Percentiles rank a stretch among this genome's conserved stretches.
Conservation (phyloP, 2,888 invertebrate species). For the Xanthia togata region DNA sequence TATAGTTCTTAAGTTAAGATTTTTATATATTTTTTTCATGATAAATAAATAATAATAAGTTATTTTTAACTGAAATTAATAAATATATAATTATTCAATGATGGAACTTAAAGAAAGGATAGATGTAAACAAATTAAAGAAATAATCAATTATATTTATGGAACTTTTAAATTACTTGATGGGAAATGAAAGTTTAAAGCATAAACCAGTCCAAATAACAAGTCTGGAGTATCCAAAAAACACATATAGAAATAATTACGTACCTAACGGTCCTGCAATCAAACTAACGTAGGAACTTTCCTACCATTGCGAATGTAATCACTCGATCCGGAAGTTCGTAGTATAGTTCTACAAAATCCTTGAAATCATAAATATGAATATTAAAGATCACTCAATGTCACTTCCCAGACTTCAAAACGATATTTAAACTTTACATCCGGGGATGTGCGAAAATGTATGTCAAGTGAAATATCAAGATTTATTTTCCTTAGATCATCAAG, state of each 20-base stretch:
- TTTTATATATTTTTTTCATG: too few relatives aligned
- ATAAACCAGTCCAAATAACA: slow-evolving; percentile 21
- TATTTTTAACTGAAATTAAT: background rate
- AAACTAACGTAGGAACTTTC: slow-evolving; percentile 11
- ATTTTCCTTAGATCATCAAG: slow-evolving; percentile 44
- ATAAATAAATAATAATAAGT: too few relatives aligned
- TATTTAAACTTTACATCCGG: slow-evolving; percentile 51
- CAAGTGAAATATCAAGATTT: slow-evolving; percentile 52
- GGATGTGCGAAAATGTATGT: slow-evolving; percentile 61
- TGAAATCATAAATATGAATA: slow-evolving; percentile 57
- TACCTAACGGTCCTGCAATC: slow-evolving; percentile 12
- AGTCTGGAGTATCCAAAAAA: slow-evolving; percentile 16
- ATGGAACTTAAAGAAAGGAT: background rate
- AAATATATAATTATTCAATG: background rate
- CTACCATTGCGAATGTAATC: slow-evolving; percentile 21
- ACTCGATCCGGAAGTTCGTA: slow-evolving; percentile 52
- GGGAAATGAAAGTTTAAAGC: slow-evolving; percentile 34
- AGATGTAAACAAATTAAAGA: background rate
- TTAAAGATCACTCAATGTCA: slow-evolving; percentile 60
- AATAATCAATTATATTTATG: background rate
- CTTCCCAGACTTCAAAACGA: slow-evolving; percentile 34
- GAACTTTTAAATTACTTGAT: slow-evolving; percentile 2
- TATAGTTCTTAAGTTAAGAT: too few relatives aligned
- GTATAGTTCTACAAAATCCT: slow-evolving; percentile 51
- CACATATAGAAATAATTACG: background rate